Percentiles rank a stretch among this genome's conserved stretches.
These are phyloP conservation scores for Megaceryle torquata DNA, from an alignment of 2,113 vertebrate species.

Conservation along the genomic window DNA sequence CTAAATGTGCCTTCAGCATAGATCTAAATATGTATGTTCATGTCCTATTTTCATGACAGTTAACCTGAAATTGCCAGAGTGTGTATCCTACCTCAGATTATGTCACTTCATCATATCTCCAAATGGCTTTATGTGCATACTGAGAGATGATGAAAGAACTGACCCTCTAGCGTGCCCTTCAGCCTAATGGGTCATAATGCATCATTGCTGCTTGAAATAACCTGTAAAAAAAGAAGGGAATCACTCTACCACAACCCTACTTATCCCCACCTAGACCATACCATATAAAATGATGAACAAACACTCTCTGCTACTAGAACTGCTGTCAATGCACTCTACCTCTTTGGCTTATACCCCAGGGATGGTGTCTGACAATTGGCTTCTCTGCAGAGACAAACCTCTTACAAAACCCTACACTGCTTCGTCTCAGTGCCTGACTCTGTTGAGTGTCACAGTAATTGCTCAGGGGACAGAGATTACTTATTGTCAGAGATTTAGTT, in stretches of 20 bases:
- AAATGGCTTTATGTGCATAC: neutral
- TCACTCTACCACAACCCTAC: neutral
- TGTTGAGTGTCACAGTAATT: neutral
- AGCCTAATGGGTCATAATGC: neutral
- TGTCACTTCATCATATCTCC: conserved; percentile 18
- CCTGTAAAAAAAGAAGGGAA: neutral
- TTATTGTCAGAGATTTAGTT: neutral
- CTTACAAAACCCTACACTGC: neutral
- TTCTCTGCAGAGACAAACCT: neutral
- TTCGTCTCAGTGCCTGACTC: neutral
- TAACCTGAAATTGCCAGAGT: neutral
- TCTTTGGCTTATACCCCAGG: neutral
- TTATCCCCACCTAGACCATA: neutral
- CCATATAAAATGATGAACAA: neutral
- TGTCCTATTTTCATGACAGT: neutral
- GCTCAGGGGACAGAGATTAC: neutral
- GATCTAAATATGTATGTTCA: neutral
- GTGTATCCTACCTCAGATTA: neutral
- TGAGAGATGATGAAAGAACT: conserved; percentile 28
- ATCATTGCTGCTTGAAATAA: neutral
- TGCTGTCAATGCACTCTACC: neutral
- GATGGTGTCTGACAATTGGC: neutral
- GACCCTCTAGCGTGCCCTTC: neutral
- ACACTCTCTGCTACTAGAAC: neutral
- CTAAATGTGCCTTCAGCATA: neutral